Base-by-base conservation (phyloP, 2,888 invertebrate species). In the Tuta absoluta region DNA sequence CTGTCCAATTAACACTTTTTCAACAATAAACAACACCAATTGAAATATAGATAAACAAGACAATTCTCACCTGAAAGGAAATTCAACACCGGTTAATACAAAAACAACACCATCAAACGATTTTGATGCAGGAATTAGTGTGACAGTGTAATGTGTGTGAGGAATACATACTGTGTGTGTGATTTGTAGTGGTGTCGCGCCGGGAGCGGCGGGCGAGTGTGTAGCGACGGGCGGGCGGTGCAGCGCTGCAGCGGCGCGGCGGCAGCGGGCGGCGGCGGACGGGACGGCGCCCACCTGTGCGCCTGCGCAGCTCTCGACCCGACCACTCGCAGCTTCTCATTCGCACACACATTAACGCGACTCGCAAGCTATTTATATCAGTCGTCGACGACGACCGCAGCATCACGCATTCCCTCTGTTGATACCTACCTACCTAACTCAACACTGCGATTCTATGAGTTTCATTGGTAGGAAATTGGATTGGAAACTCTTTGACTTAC, bases 231-330 rank as follows among this genome's bases (percentile, higher is more conserved):
- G 58, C 38, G 38, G 19, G 12, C 38, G 19, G 21, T 63, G 66
- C 65, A 63, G 58, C 62, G 63, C 56, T 66, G 68, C 68, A 67
- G 65, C 67, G 33, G 38, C 12, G 58, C 63, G 48, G 53, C 17
- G 49, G 7, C 1, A 8, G 3, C 33, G 33, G n/a, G 7, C 33
- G 19, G 21, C 59, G 66, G 58, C 65, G 56, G 45, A 37, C n/a
- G 45, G 45, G 45, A 17, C 28, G 49, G 63, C 59, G 62, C 62
- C 56, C 68, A 68, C 68, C 70, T 68, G 70, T 48, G 59, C 60
- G 61, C 51, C 23, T 23, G 24, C 23, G 58, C 56, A 41, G 61
- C 64, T n/a, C 63, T 2, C 38, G 21, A 61, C 62, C 12, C 61
- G 57, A 45, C 45, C 59, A 14, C 68, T 12, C 64, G 57, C 38